Percentiles rank a stretch among this genome's conserved stretches.
These are phyloP conservation scores for Conomelus anceps DNA, from an alignment of 2,888 invertebrate species.

Conservation along the genomic window DNA sequence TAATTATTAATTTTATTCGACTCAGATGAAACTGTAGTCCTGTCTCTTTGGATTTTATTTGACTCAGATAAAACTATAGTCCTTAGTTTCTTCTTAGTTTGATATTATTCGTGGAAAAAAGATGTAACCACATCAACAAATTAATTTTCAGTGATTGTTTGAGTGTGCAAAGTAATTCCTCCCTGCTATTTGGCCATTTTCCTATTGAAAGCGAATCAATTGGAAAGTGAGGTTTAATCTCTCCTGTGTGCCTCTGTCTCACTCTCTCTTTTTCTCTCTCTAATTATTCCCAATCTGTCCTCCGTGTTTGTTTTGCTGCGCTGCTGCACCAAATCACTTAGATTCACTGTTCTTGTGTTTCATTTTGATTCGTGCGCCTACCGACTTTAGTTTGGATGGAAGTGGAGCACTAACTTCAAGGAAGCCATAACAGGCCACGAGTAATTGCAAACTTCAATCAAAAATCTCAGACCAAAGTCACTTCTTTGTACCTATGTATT, in stretches of 20 bases:
- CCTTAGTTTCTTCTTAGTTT: too few species aligned
- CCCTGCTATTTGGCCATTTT: neutral
- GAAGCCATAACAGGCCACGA: constrained; percentile 86
- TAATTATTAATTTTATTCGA: too few species aligned
- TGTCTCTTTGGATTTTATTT: too few species aligned
- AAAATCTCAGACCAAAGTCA: constrained; percentile 34
- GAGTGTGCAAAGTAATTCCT: neutral
- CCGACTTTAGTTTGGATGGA: constrained; percentile 78
- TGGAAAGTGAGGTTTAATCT: neutral
- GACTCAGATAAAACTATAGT: too few species aligned
- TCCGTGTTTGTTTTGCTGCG: neutral
- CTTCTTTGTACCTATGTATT: constrained; percentile 29
- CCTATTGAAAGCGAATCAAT: neutral
- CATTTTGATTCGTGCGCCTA: constrained; percentile 16
- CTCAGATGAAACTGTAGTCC: too few species aligned
- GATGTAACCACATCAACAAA: neutral
- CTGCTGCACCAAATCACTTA: neutral
- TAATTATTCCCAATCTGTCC: neutral
- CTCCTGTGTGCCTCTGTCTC: neutral
- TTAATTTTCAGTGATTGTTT: neutral
- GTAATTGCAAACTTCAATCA: constrained; percentile 47
- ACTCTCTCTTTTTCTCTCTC: neutral
- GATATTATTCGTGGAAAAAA: neutral
- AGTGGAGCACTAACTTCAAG: constrained; percentile 95
- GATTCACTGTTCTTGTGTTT: constrained; percentile 21